Conservation (phyloP, 2,797 vertebrate species). For the Pipistrellus pygmaeus region DNA sequence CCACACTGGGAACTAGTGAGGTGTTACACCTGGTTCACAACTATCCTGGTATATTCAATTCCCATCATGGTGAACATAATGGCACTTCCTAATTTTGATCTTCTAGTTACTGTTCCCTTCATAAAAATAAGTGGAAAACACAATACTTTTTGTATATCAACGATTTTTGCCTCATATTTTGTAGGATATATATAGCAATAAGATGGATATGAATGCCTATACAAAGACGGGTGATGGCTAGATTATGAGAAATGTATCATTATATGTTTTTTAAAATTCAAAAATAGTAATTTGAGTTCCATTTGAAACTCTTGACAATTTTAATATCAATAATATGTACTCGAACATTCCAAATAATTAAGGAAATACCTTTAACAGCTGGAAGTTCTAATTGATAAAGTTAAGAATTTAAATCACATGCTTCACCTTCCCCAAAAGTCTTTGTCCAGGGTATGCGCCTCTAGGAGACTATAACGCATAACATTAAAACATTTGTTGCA, state of each 20-base stretch:
- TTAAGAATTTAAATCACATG: not conserved
- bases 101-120: not conserved
- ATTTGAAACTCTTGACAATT: constrained; percentile 9
- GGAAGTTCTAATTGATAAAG: not conserved
- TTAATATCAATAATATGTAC: not conserved
- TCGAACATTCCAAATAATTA: not conserved
- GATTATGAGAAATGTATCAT: not conserved
- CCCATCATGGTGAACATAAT: not conserved
- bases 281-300: not conserved
- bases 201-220: not conserved
- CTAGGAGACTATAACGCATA: not conserved
- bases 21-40: not conserved
- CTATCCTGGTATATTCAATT: not conserved
- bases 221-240: not conserved
- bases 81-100: not conserved
- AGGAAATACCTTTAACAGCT: not conserved
- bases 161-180: constrained; percentile 25
- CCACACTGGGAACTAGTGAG: not conserved
- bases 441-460: not conserved
- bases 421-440: not conserved
- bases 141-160: not conserved
- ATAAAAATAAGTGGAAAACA: constrained; percentile 8
- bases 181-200: not conserved
- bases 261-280: not conserved
- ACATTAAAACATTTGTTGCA: not conserved